Conservation (phyloP, 2,797 vertebrate genomes). For the Poecile montanus region DNA sequence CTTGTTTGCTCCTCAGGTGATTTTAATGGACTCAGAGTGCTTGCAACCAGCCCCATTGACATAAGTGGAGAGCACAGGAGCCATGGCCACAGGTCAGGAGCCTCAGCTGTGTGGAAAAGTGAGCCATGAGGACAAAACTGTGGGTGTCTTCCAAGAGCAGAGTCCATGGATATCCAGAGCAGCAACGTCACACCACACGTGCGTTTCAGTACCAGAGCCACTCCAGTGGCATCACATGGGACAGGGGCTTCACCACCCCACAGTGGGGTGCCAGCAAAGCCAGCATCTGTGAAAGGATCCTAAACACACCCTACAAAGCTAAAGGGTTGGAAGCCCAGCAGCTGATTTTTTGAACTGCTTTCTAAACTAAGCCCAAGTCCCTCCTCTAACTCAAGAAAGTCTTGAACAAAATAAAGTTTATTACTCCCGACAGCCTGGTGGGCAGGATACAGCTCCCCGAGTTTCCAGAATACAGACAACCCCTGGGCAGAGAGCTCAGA, state of each 20-base stretch:
- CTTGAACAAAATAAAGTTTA: neutral
- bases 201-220: neutral
- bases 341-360: neutral
- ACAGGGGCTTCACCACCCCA: neutral
- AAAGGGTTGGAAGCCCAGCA: accelerated
- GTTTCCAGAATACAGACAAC: neutral
- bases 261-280: neutral
- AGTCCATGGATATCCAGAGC: neutral
- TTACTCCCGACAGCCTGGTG: neutral
- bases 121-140: neutral
- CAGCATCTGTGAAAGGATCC: accelerated
- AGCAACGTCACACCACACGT: accelerated
- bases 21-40: neutral
- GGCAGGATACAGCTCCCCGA: neutral
- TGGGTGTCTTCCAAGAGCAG: neutral
- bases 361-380: neutral
- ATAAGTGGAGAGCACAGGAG: neutral
- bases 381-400: neutral
- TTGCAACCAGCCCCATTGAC: neutral
- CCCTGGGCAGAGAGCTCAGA: neutral
- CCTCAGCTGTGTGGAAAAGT: neutral
- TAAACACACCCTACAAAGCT: neutral
- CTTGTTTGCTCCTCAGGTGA: neutral
- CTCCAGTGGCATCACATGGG: neutral
- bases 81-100: accelerated